phyloP scores from a whole-genome alignment of 1,140 invertebrate species.

The Cotesia vestalis region DNA sequence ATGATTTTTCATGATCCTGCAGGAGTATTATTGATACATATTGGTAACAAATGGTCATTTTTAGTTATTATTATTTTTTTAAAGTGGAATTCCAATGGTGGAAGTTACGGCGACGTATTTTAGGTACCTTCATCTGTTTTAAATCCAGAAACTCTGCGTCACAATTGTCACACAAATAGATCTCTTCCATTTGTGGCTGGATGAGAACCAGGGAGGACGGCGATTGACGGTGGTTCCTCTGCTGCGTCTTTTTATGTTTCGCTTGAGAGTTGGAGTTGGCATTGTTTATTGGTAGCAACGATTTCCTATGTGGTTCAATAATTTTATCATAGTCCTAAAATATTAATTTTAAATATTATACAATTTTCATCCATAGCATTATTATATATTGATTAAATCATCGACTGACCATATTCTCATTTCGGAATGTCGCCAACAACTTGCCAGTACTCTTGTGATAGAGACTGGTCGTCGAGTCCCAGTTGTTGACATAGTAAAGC shows the following conservation, averaged over 20 bases:
- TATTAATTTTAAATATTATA: background rate
- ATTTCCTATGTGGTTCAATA: slow-evolving; percentile 53
- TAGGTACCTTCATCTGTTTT: slow-evolving; percentile 67
- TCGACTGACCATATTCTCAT: slow-evolving; percentile 72
- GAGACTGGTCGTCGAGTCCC: slow-evolving; percentile 77
- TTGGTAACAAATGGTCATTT: slow-evolving; percentile 7
- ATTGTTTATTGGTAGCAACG: slow-evolving; percentile 50
- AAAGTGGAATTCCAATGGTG: background rate
- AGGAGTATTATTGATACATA: slow-evolving; percentile 34
- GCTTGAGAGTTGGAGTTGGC: slow-evolving; percentile 52
- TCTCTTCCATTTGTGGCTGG: slow-evolving; percentile 69
- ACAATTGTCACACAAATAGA: slow-evolving; percentile 79
- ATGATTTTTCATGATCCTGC: slow-evolving; percentile 69
- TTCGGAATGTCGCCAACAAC: slow-evolving; percentile 77
- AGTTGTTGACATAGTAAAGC: slow-evolving; percentile 76
- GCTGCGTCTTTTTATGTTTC: slow-evolving; percentile 57
- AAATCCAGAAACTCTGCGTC: slow-evolving; percentile 71
- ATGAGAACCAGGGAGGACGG: slow-evolving; percentile 58
- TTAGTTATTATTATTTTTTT: background rate
- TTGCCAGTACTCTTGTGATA: slow-evolving; percentile 72
- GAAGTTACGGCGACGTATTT: slow-evolving; percentile 5
- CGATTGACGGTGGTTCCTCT: slow-evolving; percentile 47
- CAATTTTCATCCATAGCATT: no score
- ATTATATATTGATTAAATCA: background rate
- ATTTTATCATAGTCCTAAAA: slow-evolving; percentile 61